Base-by-base conservation (phyloP, 2,888 invertebrate species). In the Carcina quercana region DNA sequence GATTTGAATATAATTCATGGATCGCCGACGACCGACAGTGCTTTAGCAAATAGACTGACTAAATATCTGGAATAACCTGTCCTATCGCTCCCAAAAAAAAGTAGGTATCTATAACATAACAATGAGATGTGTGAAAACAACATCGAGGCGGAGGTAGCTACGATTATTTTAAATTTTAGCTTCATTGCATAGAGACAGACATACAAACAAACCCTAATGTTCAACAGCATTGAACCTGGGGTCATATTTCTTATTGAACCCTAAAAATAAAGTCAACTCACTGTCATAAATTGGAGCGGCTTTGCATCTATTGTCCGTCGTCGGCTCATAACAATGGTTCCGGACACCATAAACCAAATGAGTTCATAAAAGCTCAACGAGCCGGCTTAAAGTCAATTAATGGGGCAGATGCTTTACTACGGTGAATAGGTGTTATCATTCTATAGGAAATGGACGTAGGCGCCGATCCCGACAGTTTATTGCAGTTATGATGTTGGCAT, bases 311-410 rank as follows among this genome's bases (percentile, higher is more conserved):
- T 56, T 59, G 57, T 51, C 50, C 45, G 55, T 43, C 39, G 36
- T 40, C 35, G 37, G 38, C 37, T 38, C 35, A 42, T 50, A 48
- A 59, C 58, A 59, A 55, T 58, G 55, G 58, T 50, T 56, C 60
- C 59, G 56, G 52, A 53, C 51, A 53, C 47, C 60, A 59, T 73
- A 61, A 71, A 72, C 68, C 59, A 60, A 59, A 74, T 62, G 69
- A 66, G 57, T 53, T 63, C 61, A 74, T 74, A 76, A 73, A 73
- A 66, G 54, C 63, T 54, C 56, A 60, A 60, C 56, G 53, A 60
- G 56, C 50, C 53, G 47, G 54, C 57, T 63, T 60, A 55, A 55
- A 65, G 65, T 64, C 66, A 74, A 78, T 78, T 75, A 73, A 67
- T 58, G 52, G 45, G 52, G 47, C 60, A 58, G 59, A 61, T 59